Base-by-base conservation (phyloP, 2,888 invertebrate species). In the Heliconius ismenius region DNA sequence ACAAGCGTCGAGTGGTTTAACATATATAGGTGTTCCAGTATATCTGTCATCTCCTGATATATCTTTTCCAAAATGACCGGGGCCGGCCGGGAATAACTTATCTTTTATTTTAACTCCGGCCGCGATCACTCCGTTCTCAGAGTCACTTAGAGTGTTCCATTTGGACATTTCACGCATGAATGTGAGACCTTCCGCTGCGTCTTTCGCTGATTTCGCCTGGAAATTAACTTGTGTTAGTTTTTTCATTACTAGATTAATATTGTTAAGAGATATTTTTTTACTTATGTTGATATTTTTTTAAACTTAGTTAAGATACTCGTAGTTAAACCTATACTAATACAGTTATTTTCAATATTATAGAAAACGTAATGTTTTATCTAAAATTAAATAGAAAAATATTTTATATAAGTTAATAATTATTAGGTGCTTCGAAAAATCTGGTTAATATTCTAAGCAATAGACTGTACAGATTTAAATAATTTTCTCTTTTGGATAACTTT, bases 141-240 rank as follows among this genome's bases (percentile, higher is more conserved):
- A 81, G 75, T 96, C 96, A 85, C 97, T 96, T 79, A 96, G 91
- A 82, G 97, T 97, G 74, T 98, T 98, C 82, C 98, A 93, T 86
- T 98, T 98, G 1, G 98, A 96, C 98, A 99, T 98, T 92, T 99
- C 99, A 86, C 98, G 97, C 98, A 99, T 99, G 88, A 99, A 99
- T 21, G 97, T 95, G 58, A 98, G 93, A 0, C 99, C 99, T 91
- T 98, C 98, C 83, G 98, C 97, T 0, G 98, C 99, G 87, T 98
- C 97, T 83, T 97, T 96, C 0, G 97, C 94, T 15, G 97, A 96
- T 86, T 96, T 96, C 4, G 99, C 99, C 98, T 98, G 83, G 83
- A 80, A 81, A 70, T n/a, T 39, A 1, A 10, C 21, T 64, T 32
- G 4, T 18, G 21, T 64, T 64, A 36, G 2, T 65, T 6, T 39